Evolutionary conservation across 2,888 invertebrate genomes (phyloP).

Genomic region (Theretra japonica): DNA sequence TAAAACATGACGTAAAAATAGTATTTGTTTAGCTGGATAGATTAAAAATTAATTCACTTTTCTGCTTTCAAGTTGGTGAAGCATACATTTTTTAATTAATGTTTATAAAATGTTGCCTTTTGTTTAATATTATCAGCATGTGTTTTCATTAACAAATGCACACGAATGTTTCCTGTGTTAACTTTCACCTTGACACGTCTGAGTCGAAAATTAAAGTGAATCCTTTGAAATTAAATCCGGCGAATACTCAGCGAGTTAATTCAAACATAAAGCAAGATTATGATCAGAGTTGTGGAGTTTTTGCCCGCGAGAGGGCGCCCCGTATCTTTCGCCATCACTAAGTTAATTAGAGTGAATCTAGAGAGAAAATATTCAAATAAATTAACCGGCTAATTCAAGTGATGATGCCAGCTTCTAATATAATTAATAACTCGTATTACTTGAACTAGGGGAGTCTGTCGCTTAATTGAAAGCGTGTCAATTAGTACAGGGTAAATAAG

Average conservation of each 20-base stretch:
- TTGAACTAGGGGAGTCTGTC: conserved; percentile 34
- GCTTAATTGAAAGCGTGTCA: conserved; percentile 2
- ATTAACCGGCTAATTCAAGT: conserved; percentile 68
- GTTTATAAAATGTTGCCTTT: neutral
- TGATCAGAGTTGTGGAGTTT: conserved; percentile 62
- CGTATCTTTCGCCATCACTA: conserved; percentile 56
- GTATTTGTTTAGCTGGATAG: too few relatives aligned
- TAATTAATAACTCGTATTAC: conserved; percentile 52
- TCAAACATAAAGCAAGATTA: conserved; percentile 67
- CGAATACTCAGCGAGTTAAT: conserved; percentile 55
- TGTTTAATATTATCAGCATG: neutral
- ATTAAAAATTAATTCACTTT: neutral
- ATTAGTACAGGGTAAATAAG: neutral
- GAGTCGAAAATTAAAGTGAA: conserved; percentile 35
- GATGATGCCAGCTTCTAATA: conserved; percentile 60
- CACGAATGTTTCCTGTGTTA: conserved; percentile 5
- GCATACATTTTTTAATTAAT: neutral
- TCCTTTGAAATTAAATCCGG: conserved; percentile 53
- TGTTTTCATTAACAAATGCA: conserved; percentile 15
- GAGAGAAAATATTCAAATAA: conserved; percentile 71
- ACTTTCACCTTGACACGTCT: conserved; percentile 24
- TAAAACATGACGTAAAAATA: too few relatives aligned
- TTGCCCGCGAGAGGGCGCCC: conserved; percentile 37
- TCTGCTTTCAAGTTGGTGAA: neutral
- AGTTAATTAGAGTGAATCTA: conserved; percentile 68